A percentile compares a stretch with the other conserved stretches of the same genome.
phyloP scores from a whole-genome alignment of 2,113 vertebrate species.

The Petaurus breviceps region DNA sequence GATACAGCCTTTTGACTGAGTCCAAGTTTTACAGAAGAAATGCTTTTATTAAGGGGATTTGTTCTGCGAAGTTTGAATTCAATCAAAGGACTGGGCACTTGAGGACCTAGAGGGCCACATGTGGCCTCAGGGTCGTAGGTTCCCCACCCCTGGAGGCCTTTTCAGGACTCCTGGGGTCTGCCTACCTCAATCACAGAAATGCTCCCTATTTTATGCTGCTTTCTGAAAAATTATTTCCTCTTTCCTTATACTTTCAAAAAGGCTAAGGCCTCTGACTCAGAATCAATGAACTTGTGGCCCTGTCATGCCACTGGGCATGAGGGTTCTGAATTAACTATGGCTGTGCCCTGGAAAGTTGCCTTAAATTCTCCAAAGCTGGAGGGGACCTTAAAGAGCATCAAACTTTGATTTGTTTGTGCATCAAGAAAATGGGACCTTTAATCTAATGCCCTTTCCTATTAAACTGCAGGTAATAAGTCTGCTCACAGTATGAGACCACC shows the following conservation, averaged over 20 bases:
- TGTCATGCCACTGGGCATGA: background rate
- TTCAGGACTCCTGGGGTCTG: background rate
- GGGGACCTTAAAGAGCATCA: constrained; percentile 8
- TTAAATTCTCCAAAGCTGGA: background rate
- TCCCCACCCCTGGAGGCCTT: background rate
- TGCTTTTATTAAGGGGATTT: too few relatives aligned
- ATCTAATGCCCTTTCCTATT: constrained; percentile 27
- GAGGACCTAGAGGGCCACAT: too few relatives aligned
- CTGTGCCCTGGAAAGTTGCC: background rate
- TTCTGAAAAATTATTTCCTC: background rate
- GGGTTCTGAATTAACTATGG: background rate
- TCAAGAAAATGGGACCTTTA: constrained; percentile 11
- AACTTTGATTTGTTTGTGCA: background rate
- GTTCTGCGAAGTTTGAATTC: too few relatives aligned
- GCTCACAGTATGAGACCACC: background rate
- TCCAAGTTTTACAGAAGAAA: too few relatives aligned
- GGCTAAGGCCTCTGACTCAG: background rate
- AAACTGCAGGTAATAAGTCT: constrained; percentile 35
- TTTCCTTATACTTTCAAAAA: background rate
- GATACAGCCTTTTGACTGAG: too few relatives aligned
- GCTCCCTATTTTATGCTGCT: background rate
- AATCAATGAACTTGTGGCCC: background rate
- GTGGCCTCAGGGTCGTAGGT: too few relatives aligned
- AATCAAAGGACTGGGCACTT: too few relatives aligned
- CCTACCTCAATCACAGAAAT: background rate